phyloP scores from a whole-genome alignment of 2,888 invertebrate species.

The Leptodirus hochenwartii region DNA sequence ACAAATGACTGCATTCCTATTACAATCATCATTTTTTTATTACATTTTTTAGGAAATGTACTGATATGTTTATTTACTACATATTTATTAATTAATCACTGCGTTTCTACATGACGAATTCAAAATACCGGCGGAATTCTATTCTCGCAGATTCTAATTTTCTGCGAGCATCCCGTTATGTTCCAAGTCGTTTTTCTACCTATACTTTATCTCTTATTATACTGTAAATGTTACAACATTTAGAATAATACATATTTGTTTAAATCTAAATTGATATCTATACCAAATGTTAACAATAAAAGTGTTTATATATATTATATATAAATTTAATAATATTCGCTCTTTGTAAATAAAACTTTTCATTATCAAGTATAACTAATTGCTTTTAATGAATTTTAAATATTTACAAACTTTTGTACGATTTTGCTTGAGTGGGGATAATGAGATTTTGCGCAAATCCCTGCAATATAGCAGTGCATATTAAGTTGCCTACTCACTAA shows the following conservation, averaged over 20 bases:
- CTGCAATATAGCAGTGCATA: too few species aligned
- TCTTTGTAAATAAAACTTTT: slow-evolving; percentile 10
- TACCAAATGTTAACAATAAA: slow-evolving; percentile 10
- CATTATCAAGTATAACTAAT: too few species aligned
- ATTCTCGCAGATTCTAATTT: slow-evolving; percentile 9
- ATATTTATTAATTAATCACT: slow-evolving; percentile 8
- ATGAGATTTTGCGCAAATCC: too few species aligned
- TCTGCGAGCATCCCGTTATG: too few species aligned
- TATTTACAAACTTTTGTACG: too few species aligned
- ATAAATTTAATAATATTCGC: slow-evolving; percentile 7
- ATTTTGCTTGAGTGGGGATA: too few species aligned
- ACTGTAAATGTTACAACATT: slow-evolving; percentile 5
- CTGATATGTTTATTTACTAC: slow-evolving; percentile 10
- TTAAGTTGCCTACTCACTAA: too few species aligned
- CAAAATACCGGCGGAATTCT: slow-evolving; percentile 6
- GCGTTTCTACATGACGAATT: slow-evolving; percentile 4
- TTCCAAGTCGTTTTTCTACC: too few species aligned
- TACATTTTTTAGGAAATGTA: slow-evolving; percentile 5
- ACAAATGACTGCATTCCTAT: slow-evolving; percentile 9
- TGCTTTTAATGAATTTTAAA: too few species aligned
- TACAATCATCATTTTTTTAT: background rate
- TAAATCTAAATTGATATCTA: slow-evolving; percentile 9
- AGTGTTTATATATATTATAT: slow-evolving; percentile 9
- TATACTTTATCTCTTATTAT: background rate
- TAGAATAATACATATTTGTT: slow-evolving; percentile 5